Conservation (phyloP, 2,797 vertebrate genomes). For the Rhyacichthys aspro region DNA sequence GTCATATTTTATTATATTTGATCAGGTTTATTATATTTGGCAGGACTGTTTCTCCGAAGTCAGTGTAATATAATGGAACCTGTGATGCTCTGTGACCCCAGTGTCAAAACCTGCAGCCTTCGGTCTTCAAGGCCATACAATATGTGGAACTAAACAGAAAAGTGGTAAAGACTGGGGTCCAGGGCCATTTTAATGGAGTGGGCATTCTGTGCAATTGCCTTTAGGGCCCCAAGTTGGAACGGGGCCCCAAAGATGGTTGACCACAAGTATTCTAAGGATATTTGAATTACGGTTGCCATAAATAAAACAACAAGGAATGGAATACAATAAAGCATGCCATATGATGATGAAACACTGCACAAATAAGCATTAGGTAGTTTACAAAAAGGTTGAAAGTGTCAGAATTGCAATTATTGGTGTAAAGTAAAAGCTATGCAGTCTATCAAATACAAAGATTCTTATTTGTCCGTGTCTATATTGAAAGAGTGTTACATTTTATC, state of each 20-base stretch:
- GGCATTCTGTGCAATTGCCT: too few species aligned
- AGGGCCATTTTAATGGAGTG: too few species aligned
- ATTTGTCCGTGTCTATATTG: neutral
- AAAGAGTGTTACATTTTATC: neutral
- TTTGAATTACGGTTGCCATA: too few species aligned
- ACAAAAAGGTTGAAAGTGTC: neutral
- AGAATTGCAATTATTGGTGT: neutral
- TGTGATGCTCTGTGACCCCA: neutral
- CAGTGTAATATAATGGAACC: conserved; percentile 5
- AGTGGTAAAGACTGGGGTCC: neutral
- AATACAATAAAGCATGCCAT: too few species aligned
- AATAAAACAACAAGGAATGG: too few species aligned
- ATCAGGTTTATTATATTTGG: conserved; percentile 15
- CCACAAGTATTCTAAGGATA: too few species aligned
- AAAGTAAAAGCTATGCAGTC: neutral
- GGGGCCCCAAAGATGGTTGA: too few species aligned
- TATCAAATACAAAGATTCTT: neutral
- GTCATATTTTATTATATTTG: conserved; percentile 6
- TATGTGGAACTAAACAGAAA: neutral
- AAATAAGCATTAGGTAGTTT: too few species aligned
- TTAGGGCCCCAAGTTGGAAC: too few species aligned
- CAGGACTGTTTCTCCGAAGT: conserved; percentile 3
- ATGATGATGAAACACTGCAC: too few species aligned
- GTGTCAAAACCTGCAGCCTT: neutral
- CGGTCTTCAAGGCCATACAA: neutral